A percentile compares a stretch with the other conserved stretches of the same genome.
Evolutionary conservation across 1,140 invertebrate genomes (phyloP).

Genomic region (Xylocopa sonorina): DNA sequence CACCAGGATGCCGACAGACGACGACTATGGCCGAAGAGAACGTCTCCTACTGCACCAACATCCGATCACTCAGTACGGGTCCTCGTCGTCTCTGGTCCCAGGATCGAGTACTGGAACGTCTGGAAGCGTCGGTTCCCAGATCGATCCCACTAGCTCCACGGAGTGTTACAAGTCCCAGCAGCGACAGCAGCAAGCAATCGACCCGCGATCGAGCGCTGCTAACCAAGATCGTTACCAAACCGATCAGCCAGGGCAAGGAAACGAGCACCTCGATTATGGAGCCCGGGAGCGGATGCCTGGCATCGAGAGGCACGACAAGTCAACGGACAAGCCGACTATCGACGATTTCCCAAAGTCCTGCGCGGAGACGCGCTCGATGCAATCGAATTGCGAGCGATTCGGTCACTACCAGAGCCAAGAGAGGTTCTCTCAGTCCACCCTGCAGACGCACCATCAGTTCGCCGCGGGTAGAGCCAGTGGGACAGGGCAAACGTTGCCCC

Average conservation of each 20-base stretch:
- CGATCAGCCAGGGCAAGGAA: conserved; percentile 59
- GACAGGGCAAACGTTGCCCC: conserved; percentile 42
- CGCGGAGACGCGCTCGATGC: conserved; percentile 53
- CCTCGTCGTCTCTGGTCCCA: conserved; percentile 70
- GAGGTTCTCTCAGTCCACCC: conserved; percentile 61
- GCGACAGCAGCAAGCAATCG: conserved; percentile 58
- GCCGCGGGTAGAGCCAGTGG: conserved; percentile 4
- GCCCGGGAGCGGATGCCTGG: conserved; percentile 49
- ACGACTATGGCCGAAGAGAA: conserved; percentile 83
- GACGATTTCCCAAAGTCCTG: conserved; percentile 59
- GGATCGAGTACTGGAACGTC: conserved; percentile 63
- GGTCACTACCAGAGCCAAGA: conserved; percentile 63
- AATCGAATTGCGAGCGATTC: conserved; percentile 65
- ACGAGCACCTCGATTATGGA: conserved; percentile 66
- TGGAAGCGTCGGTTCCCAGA: conserved; percentile 61
- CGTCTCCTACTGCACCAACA: conserved; percentile 81
- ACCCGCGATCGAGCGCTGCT: conserved; percentile 45
- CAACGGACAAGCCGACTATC: conserved; percentile 56
- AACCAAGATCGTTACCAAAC: conserved; percentile 66
- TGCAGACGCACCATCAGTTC: conserved; percentile 59
- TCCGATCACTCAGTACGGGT: conserved; percentile 74
- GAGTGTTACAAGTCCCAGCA: conserved; percentile 73
- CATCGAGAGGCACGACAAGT: conserved; percentile 62
- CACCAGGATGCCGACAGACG: conserved; percentile 82
- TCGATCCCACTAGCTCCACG: conserved; percentile 52